phyloP scores from a whole-genome alignment of 2,113 vertebrate genomes.

The Coryphaenoides rupestris region DNA sequence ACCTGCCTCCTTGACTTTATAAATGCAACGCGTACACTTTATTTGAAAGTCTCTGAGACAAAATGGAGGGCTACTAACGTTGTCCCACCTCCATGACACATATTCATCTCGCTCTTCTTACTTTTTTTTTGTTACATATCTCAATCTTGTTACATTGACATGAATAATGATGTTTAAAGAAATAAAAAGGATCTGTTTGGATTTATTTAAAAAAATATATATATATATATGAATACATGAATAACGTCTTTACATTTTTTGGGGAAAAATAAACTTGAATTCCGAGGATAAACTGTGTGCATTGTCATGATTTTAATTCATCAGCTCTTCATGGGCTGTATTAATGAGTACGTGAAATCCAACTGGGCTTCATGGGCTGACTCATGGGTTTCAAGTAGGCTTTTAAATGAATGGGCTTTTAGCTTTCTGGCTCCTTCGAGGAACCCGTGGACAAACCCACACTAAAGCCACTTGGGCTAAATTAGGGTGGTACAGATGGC shows the following conservation, averaged over 20 bases:
- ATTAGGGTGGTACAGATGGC: too few relatives aligned
- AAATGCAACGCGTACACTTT: not conserved
- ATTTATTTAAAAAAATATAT: slow-evolving; percentile 18
- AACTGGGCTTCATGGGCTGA: too few relatives aligned
- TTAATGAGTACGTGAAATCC: too few relatives aligned
- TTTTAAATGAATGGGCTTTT: too few relatives aligned
- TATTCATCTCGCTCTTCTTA: slow-evolving; percentile 1
- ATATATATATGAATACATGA: not conserved
- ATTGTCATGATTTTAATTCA: too few relatives aligned
- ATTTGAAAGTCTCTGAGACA: not conserved
- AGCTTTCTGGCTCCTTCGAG: too few relatives aligned
- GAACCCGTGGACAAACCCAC: too few relatives aligned
- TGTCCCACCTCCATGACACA: not conserved
- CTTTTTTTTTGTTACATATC: slow-evolving; percentile 10
- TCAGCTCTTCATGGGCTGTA: too few relatives aligned
- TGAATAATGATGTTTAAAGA: not conserved
- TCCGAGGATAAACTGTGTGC: slow-evolving; percentile 1
- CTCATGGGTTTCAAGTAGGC: too few relatives aligned
- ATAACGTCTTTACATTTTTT: slow-evolving; percentile 60
- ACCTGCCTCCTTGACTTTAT: slow-evolving; percentile 17
- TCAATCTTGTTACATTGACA: slow-evolving; percentile 18
- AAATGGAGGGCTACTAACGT: not conserved
- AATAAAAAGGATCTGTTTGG: not conserved
- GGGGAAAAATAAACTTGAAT: slow-evolving; percentile 72
- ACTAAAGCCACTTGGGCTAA: too few relatives aligned